phyloP scores from a whole-genome alignment of 1,140 invertebrate species.

The Nephila pilipes region DNA sequence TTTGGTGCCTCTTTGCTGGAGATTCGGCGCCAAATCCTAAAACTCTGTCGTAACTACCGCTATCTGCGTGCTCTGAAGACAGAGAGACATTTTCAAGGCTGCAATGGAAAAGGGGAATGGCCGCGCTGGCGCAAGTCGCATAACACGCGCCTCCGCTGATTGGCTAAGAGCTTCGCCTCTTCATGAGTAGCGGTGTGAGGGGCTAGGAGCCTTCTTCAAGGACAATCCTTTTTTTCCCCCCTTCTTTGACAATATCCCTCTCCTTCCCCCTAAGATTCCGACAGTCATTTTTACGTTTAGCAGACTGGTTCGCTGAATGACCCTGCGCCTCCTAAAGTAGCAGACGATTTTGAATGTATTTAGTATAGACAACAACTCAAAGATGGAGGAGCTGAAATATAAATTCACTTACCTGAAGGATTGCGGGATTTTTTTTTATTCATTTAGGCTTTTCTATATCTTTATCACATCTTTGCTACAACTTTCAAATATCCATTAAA shows the following conservation, averaged over 20 bases:
- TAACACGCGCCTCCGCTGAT: conserved; percentile 63
- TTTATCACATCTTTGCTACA: too few species aligned
- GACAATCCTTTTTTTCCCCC: conserved; percentile 18
- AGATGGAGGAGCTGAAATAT: background rate
- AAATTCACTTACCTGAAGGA: background rate
- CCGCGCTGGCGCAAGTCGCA: conserved; percentile 68
- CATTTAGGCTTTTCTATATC: too few species aligned
- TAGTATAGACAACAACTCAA: background rate
- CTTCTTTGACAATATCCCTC: background rate
- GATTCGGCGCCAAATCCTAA: background rate
- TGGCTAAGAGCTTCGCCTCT: conserved; percentile 54
- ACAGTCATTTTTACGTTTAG: background rate
- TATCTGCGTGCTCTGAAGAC: conserved; percentile 24
- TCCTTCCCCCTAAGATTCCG: background rate
- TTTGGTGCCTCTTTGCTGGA: background rate
- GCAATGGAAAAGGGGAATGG: conserved; percentile 60
- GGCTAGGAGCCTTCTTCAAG: conserved; percentile 65
- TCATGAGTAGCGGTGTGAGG: conserved; percentile 52
- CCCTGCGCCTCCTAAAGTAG: background rate
- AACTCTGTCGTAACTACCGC: conserved; percentile 27
- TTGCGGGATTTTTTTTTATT: background rate
- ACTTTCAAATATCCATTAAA: too few species aligned
- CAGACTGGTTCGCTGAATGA: background rate
- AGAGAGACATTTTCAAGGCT: conserved; percentile 69
- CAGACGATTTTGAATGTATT: background rate